Conservation (phyloP, 2,113 vertebrate genomes). For the Perca fluviatilis region DNA sequence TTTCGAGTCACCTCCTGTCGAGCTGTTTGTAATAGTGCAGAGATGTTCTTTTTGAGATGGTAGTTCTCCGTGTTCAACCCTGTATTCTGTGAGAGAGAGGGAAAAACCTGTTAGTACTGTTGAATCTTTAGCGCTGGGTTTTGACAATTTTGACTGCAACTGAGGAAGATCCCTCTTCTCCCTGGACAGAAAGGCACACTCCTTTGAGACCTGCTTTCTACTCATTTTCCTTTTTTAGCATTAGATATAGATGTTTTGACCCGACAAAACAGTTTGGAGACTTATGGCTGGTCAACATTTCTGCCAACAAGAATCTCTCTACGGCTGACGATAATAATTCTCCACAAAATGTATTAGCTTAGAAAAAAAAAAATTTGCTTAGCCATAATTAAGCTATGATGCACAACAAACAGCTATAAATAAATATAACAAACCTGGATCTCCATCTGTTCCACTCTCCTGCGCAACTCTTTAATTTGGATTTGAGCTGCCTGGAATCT, state of each 20-base stretch:
- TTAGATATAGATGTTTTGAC: not conserved
- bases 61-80: slow-evolving; percentile 91
- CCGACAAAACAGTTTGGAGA: not conserved
- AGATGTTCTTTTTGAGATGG: slow-evolving; percentile 96
- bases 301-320: not conserved
- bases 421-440: slow-evolving; percentile 85
- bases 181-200: no score
- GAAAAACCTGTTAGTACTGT: not conserved
- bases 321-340: not conserved
- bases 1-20: slow-evolving; percentile 94
- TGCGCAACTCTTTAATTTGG: slow-evolving; percentile 90
- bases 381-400: not conserved
- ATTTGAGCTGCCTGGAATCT: slow-evolving; percentile 91
- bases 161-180: no score
- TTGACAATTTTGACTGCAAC: not conserved
- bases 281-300: not conserved
- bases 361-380: no score
- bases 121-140: not conserved
- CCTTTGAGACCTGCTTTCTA: not conserved
- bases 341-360: not conserved
- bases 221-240: not conserved
- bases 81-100: slow-evolving; percentile 84
- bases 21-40: slow-evolving; percentile 94
- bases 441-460: slow-evolving; percentile 91
- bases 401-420: not conserved